Percentiles rank a stretch among this genome's conserved stretches.
phyloP scores from a whole-genome alignment of 2,113 vertebrate genomes.

The Cynoglossus semilaevis region DNA sequence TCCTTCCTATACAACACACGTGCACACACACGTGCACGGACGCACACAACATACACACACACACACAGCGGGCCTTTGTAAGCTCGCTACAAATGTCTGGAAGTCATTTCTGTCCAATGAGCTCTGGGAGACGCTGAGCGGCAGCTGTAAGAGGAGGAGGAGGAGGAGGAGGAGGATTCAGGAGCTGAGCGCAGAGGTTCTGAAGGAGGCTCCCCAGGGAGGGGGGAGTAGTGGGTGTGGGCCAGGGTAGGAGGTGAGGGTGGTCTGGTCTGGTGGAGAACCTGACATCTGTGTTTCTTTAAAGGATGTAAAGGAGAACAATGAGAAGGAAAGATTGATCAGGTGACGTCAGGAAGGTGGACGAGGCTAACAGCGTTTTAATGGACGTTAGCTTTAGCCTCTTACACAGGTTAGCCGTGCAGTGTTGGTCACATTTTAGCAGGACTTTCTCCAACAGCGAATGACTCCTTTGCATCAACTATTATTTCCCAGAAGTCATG shows the following conservation, averaged over 20 bases:
- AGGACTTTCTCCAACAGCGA: no score
- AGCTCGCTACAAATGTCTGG: constrained; percentile 14
- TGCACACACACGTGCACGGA: constrained; percentile 14
- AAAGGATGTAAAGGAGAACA: no score
- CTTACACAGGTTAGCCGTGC: no score
- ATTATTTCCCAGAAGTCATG: no score
- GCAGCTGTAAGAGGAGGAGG: not conserved
- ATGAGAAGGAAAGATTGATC: no score
- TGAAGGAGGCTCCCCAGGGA: not conserved
- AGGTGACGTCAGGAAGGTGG: no score
- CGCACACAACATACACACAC: constrained; percentile 14
- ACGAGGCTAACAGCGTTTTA: no score
- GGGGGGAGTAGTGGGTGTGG: not conserved
- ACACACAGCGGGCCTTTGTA: constrained; percentile 18
- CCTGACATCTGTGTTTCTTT: no score
- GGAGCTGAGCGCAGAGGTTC: constrained; percentile 8
- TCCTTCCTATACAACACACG: constrained; percentile 40
- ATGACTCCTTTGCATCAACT: no score
- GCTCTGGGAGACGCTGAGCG: constrained; percentile 1
- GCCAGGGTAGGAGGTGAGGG: not conserved
- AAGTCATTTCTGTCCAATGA: constrained; percentile 31
- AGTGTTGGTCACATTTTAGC: no score
- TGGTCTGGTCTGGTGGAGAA: no score
- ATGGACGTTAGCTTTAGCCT: no score
- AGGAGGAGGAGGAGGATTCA: not conserved